Percentiles rank a stretch among this genome's conserved stretches.
phyloP scores from a whole-genome alignment of 2,888 invertebrate genomes.

The Thyatira batis region DNA sequence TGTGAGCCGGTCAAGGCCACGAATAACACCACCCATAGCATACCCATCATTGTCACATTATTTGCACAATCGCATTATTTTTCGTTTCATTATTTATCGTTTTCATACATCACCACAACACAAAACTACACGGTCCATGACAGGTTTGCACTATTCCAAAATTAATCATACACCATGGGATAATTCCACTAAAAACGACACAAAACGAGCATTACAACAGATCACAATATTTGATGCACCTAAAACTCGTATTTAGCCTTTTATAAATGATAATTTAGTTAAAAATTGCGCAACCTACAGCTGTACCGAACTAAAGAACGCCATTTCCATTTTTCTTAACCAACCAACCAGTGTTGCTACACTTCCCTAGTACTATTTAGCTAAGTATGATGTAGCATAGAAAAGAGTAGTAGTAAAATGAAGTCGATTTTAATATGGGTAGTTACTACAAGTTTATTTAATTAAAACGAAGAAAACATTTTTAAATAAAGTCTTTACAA shows the following conservation, averaged over 20 bases:
- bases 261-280: conserved; percentile 74
- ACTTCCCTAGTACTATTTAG: too few species aligned
- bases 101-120: conserved; percentile 77
- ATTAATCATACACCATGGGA: conserved; percentile 50
- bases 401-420: too few species aligned
- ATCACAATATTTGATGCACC: conserved; percentile 52
- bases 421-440: too few species aligned
- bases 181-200: conserved; percentile 49
- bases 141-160: conserved; percentile 61
- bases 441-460: too few species aligned
- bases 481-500: too few species aligned
- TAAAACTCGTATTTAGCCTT: conserved; percentile 55
- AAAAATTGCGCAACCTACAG: conserved; percentile 82
- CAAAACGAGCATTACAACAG: conserved; percentile 54
- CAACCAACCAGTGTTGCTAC: conserved; percentile 54
- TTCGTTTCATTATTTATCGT: conserved; percentile 77
- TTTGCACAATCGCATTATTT: conserved; percentile 74
- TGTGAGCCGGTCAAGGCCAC: conserved; percentile 73
- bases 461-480: too few species aligned
- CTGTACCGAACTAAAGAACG: conserved; percentile 65
- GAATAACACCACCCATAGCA: conserved; percentile 76
- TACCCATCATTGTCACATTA: conserved; percentile 77
- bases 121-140: conserved; percentile 80
- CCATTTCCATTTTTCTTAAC: conserved; percentile 67
- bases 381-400: too few species aligned